Evolutionary conservation across 2,888 invertebrate genomes (phyloP).

Genomic region (Bursaphelenchus okinawaensis): DNA sequence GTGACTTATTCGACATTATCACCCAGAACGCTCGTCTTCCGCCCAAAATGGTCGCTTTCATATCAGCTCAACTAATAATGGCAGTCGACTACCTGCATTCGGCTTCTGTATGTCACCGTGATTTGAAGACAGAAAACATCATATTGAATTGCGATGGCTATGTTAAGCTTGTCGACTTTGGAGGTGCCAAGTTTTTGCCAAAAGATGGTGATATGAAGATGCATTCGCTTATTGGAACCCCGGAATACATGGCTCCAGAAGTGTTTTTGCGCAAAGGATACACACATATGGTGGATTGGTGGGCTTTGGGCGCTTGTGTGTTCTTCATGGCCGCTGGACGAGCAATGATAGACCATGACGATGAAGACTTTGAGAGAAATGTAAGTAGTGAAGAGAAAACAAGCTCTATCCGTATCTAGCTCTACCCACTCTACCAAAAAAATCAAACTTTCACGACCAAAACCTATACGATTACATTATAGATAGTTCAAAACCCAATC

Average conservation of each 20-base stretch:
- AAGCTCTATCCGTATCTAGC: too few relatives aligned
- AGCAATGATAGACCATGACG: too few relatives aligned
- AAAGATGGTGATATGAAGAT: constrained; percentile 73
- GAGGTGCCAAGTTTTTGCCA: constrained; percentile 89
- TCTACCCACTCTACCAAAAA: too few relatives aligned
- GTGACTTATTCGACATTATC: constrained; percentile 91
- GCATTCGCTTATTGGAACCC: constrained; percentile 66
- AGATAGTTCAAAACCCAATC: too few relatives aligned
- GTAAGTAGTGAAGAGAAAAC: too few relatives aligned
- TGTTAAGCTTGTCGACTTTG: constrained; percentile 97
- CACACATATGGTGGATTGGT: constrained; percentile 71
- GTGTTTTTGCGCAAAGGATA: constrained; percentile 62
- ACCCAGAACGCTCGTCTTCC: constrained; percentile 84
- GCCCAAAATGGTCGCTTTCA: constrained; percentile 95
- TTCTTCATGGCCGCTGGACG: too few relatives aligned
- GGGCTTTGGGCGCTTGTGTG: constrained; percentile 99
- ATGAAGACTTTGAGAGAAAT: too few relatives aligned
- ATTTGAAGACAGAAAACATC: constrained; percentile 96
- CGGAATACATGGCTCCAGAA: constrained; percentile 89
- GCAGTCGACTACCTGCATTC: constrained; percentile 98
- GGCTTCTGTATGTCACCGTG: constrained; percentile 95
- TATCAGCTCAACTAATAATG: too few relatives aligned
- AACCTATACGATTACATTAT: too few relatives aligned
- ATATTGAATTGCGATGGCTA: constrained; percentile 95
- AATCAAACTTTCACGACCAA: too few relatives aligned